Evolutionary conservation across 1,140 invertebrate species (phyloP).

Genomic region (Bombus superbus): DNA sequence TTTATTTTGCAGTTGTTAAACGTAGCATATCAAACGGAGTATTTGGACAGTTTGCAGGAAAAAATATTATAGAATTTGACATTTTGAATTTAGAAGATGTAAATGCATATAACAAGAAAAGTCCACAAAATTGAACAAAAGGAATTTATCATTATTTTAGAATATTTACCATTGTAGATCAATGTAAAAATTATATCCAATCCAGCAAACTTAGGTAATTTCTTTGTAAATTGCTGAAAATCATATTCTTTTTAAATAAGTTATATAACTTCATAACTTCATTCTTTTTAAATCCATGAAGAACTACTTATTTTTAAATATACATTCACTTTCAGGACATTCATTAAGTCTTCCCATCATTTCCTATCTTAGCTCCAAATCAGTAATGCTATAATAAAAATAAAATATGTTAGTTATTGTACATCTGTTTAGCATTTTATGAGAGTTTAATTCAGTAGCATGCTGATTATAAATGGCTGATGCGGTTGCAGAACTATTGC

Average conservation of each 20-base stretch:
- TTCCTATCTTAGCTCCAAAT: constrained; percentile 51
- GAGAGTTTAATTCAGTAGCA: constrained; percentile 25
- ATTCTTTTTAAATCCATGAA: background rate
- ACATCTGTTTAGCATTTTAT: constrained; percentile 28
- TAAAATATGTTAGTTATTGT: constrained; percentile 42
- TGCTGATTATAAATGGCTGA: background rate
- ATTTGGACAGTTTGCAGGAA: constrained; percentile 90
- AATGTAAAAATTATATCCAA: constrained; percentile 63
- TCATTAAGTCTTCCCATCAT: constrained; percentile 61
- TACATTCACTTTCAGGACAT: constrained; percentile 39
- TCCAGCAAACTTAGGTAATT: constrained; percentile 60
- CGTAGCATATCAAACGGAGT: constrained; percentile 85
- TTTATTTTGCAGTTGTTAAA: constrained; percentile 87
- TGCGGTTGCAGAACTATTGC: constrained; percentile 12
- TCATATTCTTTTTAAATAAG: too few relatives aligned
- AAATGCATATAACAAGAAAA: constrained; percentile 38
- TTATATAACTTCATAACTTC: too few relatives aligned
- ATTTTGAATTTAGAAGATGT: constrained; percentile 86
- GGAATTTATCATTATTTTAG: constrained; percentile 65
- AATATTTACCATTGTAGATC: constrained; percentile 65
- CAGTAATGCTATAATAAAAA: constrained; percentile 31
- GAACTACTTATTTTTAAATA: constrained; percentile 36
- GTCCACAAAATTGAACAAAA: constrained; percentile 64
- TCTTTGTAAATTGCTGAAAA: background rate
- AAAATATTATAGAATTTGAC: constrained; percentile 87